Base-by-base conservation (phyloP, 2,888 invertebrate species). In the Dione vanillae region DNA sequence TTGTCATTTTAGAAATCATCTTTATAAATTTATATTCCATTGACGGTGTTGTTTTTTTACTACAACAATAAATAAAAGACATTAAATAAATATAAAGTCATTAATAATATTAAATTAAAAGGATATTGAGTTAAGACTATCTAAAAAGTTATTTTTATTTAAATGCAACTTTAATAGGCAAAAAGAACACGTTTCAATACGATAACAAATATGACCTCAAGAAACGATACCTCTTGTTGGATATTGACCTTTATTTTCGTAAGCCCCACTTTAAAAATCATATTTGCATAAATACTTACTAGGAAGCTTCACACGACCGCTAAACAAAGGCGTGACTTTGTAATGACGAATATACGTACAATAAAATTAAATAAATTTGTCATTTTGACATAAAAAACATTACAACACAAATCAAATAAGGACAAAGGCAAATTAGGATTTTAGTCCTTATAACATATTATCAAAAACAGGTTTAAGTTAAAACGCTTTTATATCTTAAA, bases 151-250 rank as follows among this genome's bases (percentile, higher is more conserved):
- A 3, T 27, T 27, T 47, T 47, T 16, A 47, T 47, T 45, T 47
- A 8, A 47, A 16, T 16, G 9, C 9, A 16, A 9, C 16, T 37
- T n/a, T 12, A 12, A 59, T 19, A 20, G 20, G 3, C 20, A 19
- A 41, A 40, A 16, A 56, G 16, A 16, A 19, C 2, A 20, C 20
- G 14, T 41, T 59, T 59, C 27, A 1, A 43, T n/a, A 61, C 41
- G n/a, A 59, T 27, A 61, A 61, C 20, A 45, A 45, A 61, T 45
- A 45, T 16, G 61, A 43, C 27, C 45, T 61, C 61, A 27, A 45
- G n/a, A 16, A 61, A 35, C 27, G 61, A 61, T 16, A 6, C 45
- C 16, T 11, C 35, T 61, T 61, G 27, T 45, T 45, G 61, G 61
- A 1, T 45, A 45, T 27, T 61, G 61, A 61, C 45, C 61, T 35